Evolutionary conservation across 1,140 invertebrate genomes (phyloP).

Genomic region (Zophobas atratus): DNA sequence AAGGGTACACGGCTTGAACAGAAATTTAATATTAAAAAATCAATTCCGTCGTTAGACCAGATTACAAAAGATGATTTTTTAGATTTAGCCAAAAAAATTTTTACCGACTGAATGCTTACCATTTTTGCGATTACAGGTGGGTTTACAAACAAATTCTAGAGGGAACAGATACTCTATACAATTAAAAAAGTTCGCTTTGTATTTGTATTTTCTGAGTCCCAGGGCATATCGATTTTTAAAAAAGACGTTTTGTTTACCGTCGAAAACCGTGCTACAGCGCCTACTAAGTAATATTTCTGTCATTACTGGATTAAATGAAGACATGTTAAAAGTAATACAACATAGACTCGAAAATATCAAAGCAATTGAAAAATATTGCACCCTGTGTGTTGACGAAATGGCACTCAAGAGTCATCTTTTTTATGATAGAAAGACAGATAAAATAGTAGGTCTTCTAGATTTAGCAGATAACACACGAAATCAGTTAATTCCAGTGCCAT

Average conservation of each 20-base stretch:
- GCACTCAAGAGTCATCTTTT: background rate
- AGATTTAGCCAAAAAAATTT: background rate
- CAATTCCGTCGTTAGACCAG: background rate
- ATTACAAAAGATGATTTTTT: background rate
- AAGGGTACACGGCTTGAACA: too few species aligned
- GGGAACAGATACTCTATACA: background rate
- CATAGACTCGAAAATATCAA: background rate
- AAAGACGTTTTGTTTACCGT: background rate
- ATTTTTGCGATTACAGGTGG: background rate
- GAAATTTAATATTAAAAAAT: too few species aligned
- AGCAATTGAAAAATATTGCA: background rate
- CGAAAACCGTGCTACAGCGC: background rate
- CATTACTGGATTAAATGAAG: background rate
- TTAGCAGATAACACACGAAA: background rate
- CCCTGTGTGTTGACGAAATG: background rate
- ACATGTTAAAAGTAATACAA: background rate
- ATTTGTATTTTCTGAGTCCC: background rate
- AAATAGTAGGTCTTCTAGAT: background rate
- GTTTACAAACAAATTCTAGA: background rate
- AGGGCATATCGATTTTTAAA: background rate
- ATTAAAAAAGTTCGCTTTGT: background rate
- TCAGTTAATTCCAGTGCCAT: background rate
- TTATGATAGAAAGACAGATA: background rate
- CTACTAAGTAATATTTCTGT: background rate
- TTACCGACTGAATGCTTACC: background rate